A percentile compares a stretch with the other conserved stretches of the same genome.
Evolutionary conservation across 2,797 vertebrate species (phyloP).

Genomic region (Todus mexicanus): DNA sequence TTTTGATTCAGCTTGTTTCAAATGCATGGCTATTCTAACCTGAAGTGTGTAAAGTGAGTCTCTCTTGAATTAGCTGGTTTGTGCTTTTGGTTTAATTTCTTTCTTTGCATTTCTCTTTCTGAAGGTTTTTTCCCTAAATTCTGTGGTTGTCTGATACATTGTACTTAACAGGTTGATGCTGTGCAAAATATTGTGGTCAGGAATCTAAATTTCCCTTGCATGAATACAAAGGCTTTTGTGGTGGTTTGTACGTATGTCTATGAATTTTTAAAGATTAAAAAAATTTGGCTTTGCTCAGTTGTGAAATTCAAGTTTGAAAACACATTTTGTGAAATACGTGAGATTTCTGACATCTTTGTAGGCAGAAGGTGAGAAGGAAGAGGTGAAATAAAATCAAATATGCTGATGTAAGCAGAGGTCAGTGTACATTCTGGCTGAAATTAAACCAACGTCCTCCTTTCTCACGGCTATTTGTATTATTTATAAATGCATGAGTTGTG

Average conservation of each 20-base stretch:
- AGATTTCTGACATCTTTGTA: not conserved
- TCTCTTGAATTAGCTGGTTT: not conserved
- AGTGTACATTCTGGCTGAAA: not conserved
- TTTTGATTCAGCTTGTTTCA: not conserved
- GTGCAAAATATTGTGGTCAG: not conserved
- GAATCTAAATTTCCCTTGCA: not conserved
- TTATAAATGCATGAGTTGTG: slow-evolving; percentile 43
- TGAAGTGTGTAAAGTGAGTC: not conserved
- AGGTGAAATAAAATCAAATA: not conserved
- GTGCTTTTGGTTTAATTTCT: not conserved
- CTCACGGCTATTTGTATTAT: slow-evolving; percentile 37
- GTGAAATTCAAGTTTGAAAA: not conserved
- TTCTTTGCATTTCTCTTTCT: not conserved
- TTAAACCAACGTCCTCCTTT: not conserved
- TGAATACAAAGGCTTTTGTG: not conserved
- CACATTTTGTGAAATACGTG: not conserved
- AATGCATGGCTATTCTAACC: not conserved
- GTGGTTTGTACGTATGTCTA: not conserved
- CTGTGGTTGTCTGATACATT: not conserved
- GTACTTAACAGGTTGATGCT: not conserved
- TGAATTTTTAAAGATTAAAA: not conserved
- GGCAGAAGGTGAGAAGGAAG: not conserved
- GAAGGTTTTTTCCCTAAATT: not conserved
- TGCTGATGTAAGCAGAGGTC: not conserved
- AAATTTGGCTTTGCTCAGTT: not conserved